These are phyloP conservation scores for Planococcus citri DNA, from an alignment of 1,140 invertebrate species.

Conservation along the genomic window DNA sequence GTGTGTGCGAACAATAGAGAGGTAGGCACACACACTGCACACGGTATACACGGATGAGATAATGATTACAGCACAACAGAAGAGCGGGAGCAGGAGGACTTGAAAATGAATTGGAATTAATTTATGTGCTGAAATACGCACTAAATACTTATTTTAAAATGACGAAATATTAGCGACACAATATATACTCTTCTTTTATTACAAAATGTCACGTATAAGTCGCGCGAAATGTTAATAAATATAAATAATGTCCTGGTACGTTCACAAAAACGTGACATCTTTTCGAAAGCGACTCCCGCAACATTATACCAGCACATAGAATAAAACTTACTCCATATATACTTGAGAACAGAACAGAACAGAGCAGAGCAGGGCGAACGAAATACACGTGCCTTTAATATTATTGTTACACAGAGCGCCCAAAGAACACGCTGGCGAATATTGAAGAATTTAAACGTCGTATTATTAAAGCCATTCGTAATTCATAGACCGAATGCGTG, in stretches of 20 bases:
- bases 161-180: conserved; percentile 6
- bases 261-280: background rate
- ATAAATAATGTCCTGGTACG: conserved; percentile 1
- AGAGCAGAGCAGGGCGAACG: too few relatives aligned
- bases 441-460: conserved; percentile 7
- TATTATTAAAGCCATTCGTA: background rate
- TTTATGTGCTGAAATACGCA: conserved; percentile 6
- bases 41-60: too few relatives aligned
- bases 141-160: conserved; percentile 4
- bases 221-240: background rate
- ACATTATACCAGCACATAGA: background rate
- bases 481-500: background rate
- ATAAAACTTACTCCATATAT: background rate
- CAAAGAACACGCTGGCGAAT: background rate
- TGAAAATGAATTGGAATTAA: conserved; percentile 3
- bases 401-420: background rate
- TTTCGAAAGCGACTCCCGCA: background rate
- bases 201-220: conserved; percentile 3
- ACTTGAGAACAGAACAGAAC: background rate
- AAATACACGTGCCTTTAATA: conserved; percentile 4
- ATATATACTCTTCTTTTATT: conserved; percentile 8
- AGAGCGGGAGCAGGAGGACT: background rate
- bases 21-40: too few relatives aligned
- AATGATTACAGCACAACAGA: too few relatives aligned
- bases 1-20: too few relatives aligned